Conservation (phyloP, 2,113 vertebrate species). For the Python bivittatus region DNA sequence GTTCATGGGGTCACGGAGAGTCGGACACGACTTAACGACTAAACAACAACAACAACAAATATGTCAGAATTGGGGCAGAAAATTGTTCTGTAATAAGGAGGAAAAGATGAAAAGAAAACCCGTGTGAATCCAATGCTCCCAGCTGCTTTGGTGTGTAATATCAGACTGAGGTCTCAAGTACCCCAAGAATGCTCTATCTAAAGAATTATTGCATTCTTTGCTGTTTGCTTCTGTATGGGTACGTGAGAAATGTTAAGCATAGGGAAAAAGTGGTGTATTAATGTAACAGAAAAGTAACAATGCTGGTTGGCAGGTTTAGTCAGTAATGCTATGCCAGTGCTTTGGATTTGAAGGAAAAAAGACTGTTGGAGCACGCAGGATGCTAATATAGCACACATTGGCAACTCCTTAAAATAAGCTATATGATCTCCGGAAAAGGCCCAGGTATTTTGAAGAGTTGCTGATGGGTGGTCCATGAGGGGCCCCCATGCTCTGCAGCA, state of each 20-base stretch:
- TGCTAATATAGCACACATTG: neutral
- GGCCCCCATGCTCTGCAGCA: neutral
- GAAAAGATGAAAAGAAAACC: neutral
- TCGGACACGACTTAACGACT: too few species aligned
- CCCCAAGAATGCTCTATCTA: neutral
- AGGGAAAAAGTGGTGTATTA: neutral
- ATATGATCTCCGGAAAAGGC: neutral
- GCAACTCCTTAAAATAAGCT: neutral
- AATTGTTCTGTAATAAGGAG: neutral
- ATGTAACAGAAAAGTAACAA: neutral
- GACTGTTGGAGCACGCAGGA: neutral
- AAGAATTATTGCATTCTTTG: neutral
- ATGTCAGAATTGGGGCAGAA: neutral
- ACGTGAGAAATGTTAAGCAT: neutral
- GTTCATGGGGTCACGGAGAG: too few species aligned
- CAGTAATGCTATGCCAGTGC: neutral
- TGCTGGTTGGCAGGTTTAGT: neutral
- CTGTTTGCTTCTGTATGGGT: neutral
- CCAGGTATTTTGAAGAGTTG: neutral
- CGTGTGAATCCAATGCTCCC: too few species aligned
- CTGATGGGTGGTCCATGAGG: neutral
- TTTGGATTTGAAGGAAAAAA: neutral
- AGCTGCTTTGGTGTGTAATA: neutral
- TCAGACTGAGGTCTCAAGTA: neutral
- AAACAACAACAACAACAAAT: too few species aligned